Conservation (phyloP, 1,140 invertebrate species). For the Hycleus phaleratus region DNA sequence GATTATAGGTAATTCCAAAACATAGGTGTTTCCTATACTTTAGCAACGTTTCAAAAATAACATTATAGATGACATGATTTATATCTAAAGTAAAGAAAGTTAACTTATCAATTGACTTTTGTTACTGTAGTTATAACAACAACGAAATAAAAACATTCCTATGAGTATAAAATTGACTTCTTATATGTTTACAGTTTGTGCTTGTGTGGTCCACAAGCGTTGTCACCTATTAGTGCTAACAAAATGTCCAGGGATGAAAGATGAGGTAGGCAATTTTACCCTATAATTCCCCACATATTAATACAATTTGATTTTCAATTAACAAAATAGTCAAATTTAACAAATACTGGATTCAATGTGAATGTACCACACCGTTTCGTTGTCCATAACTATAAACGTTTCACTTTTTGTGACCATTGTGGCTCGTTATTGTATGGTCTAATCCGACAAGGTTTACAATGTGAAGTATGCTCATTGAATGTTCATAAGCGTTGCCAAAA, state of each 20-base stretch:
- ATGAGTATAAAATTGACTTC: not conserved
- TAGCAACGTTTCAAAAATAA: too few relatives aligned
- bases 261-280: slow-evolving; percentile 53
- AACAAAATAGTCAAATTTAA: slow-evolving; percentile 42
- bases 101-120: not conserved
- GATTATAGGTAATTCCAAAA: too few relatives aligned
- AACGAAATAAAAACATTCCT: too few relatives aligned
- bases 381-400: slow-evolving; percentile 91
- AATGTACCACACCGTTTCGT: slow-evolving; percentile 94
- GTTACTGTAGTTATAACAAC: not conserved
- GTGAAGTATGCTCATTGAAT: slow-evolving; percentile 95
- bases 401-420: slow-evolving; percentile 99
- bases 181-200: slow-evolving; percentile 71
- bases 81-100: too few relatives aligned
- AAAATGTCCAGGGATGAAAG: slow-evolving; percentile 92
- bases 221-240: slow-evolving; percentile 91
- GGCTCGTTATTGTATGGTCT: slow-evolving; percentile 96
- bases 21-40: too few relatives aligned
- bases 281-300: not conserved
- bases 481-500: slow-evolving; percentile 98
- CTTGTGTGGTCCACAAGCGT: slow-evolving; percentile 95
- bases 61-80: too few relatives aligned
- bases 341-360: slow-evolving; percentile 88
- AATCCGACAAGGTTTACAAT: slow-evolving; percentile 93
- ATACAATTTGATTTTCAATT: not conserved